Percentiles rank a stretch among this genome's conserved stretches.
Conservation (phyloP, 2,888 invertebrate genomes). For the Anticlea derivata region DNA sequence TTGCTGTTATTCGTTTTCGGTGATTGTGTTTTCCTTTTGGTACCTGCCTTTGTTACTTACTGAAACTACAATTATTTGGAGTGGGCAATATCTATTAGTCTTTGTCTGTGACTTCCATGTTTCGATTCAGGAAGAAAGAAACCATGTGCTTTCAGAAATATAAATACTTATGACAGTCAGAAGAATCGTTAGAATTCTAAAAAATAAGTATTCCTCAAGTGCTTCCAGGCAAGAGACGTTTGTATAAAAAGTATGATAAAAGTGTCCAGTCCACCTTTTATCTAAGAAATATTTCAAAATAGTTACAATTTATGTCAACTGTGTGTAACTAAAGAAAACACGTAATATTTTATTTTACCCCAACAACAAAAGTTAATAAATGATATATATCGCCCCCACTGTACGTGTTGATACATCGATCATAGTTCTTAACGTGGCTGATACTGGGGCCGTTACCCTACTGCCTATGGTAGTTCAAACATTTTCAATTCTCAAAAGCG, state of each 20-base stretch:
- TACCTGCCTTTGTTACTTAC: slow-evolving; percentile 1
- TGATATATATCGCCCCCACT: slow-evolving; percentile 47
- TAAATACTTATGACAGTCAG: no score
- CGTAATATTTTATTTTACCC: slow-evolving; percentile 42
- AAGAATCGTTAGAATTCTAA: no score
- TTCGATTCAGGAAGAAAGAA: neutral
- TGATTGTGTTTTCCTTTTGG: slow-evolving; percentile 38
- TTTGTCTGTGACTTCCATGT: neutral
- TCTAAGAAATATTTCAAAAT: neutral
- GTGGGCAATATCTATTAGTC: neutral
- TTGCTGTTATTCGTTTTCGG: slow-evolving; percentile 37
- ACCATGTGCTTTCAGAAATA: no score
- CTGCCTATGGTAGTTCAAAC: neutral
- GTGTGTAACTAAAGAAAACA: slow-evolving; percentile 26
- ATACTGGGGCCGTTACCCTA: slow-evolving; percentile 1
- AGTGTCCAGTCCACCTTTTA: no score
- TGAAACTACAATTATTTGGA: slow-evolving; percentile 1
- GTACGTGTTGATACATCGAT: slow-evolving; percentile 65
- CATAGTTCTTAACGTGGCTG: slow-evolving; percentile 47
- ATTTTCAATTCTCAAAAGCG: neutral
- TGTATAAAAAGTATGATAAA: no score
- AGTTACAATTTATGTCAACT: slow-evolving; percentile 11
- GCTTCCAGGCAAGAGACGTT: no score
- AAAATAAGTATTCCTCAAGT: no score
- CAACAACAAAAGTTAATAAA: slow-evolving; percentile 56